Evolutionary conservation across 2,797 vertebrate genomes (phyloP), one percentile per base, ranked within the genome.

Genomic region (Champsocephalus gunnari): DNA sequence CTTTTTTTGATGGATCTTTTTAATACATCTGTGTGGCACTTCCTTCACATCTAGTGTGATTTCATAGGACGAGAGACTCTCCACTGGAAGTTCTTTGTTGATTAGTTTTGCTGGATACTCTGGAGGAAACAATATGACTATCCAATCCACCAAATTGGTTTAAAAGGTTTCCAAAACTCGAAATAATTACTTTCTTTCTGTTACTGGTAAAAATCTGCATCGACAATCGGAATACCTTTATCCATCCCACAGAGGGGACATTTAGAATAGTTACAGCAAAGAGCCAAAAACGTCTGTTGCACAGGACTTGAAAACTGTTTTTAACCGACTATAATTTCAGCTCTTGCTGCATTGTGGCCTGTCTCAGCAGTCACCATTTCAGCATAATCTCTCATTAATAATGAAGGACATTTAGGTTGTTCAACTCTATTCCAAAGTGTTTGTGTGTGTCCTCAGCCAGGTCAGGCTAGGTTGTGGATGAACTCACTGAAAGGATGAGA

Each of bases 301-400:
- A 59, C 38, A 63, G 59, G 12, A n/a, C 49, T 34, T 45, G 50
- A 50, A 51, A 79, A 71, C 53, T 66, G 24, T 24, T 44, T 12
- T 50, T 47, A 43, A 71, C 14, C 2, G 65, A 19, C n/a, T 19
- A 9, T 32, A 44, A 50, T 74, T 60, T 11, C 24, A 77, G 32
- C 50, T 74, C 53, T 41, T 70, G 49, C 58, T 79, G 66, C 34
- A 66, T 73, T 67, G 19, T 32, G 53, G 51, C 64, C 62, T 8
- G n/a, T 54, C 70, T 59, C 69, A 70, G 16, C 68, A 77, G 38
- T 57, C 41, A 67, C 65, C 51, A 75, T 58, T 70, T 47, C 62
- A 50, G 61, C 54, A 58, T 66, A 54, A 68, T 77, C 12, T 54
- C 62, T 74, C 13, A 68, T 85, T 71, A 72, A 82, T 82, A 61